These are phyloP conservation scores for Emydura subglobosa DNA, from an alignment of 2,113 vertebrate species.

Conservation along the genomic window DNA sequence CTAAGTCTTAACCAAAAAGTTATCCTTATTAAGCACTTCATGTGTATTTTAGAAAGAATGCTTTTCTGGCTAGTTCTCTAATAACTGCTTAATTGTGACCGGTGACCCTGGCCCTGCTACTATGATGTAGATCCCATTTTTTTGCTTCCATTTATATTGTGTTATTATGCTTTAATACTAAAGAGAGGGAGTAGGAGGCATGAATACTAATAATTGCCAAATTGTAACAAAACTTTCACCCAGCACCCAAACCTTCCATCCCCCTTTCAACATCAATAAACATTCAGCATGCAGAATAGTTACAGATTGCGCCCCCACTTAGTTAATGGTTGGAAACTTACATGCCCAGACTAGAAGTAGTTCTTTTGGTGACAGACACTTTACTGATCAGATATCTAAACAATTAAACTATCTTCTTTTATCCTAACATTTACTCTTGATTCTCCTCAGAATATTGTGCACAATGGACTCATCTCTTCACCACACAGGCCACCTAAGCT, in stretches of 20 bases:
- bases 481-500: not conserved
- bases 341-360: not conserved
- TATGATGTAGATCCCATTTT: not conserved
- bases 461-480: not conserved
- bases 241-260: not conserved
- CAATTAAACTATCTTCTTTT: accelerated
- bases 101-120: not conserved
- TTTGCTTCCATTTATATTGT: not conserved
- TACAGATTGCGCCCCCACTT: not conserved
- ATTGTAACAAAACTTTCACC: not conserved
- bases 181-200: not conserved
- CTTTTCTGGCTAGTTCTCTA: not conserved
- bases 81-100: not conserved
- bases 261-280: not conserved
- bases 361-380: not conserved
- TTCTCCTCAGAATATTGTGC: not conserved
- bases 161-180: not conserved
- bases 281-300: accelerated
- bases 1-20: not conserved
- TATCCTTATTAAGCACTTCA: not conserved
- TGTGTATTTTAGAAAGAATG: not conserved
- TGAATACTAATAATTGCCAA: not conserved
- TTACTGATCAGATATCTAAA: not conserved
- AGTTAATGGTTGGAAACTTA: not conserved
- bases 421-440: not conserved